Percentiles rank a stretch among this genome's conserved stretches.
These are phyloP conservation scores for Creontiades dilutus DNA, from an alignment of 2,888 invertebrate genomes.

Conservation along the genomic window DNA sequence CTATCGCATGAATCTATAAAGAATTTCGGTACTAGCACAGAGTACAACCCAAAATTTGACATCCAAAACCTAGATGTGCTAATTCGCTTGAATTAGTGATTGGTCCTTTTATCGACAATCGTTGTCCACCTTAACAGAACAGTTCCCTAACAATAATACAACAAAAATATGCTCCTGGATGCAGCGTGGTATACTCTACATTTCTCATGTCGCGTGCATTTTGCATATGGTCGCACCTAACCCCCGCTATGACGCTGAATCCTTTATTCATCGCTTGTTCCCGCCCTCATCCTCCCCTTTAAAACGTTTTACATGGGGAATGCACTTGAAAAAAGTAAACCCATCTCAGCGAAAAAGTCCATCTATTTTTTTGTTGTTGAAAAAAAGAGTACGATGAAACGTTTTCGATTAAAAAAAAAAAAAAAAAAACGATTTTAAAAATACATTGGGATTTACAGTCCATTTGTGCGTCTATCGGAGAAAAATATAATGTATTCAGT, in stretches of 20 bases:
- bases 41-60: too few species aligned
- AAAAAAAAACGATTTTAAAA: not conserved
- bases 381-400: conserved; percentile 4
- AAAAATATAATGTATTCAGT: not conserved
- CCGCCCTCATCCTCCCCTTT: not conserved
- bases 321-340: conserved; percentile 9
- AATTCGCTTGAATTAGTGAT: too few species aligned
- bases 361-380: not conserved
- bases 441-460: conserved; percentile 17
- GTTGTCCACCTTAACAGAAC: too few species aligned
- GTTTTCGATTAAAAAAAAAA: not conserved
- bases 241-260: not conserved
- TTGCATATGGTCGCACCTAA: not conserved
- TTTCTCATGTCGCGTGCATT: not conserved
- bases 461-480: conserved; percentile 8
- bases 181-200: not conserved
- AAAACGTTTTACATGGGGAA: not conserved
- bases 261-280: conserved; percentile 14
- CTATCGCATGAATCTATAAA: too few species aligned
- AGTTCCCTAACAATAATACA: too few species aligned
- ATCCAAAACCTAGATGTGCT: too few species aligned
- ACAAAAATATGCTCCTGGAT: too few species aligned
- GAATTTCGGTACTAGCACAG: too few species aligned
- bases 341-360: not conserved
- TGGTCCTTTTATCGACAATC: too few species aligned